phyloP scores from a whole-genome alignment of 2,797 vertebrate genomes.

The Brachyrhaphis roseni region DNA sequence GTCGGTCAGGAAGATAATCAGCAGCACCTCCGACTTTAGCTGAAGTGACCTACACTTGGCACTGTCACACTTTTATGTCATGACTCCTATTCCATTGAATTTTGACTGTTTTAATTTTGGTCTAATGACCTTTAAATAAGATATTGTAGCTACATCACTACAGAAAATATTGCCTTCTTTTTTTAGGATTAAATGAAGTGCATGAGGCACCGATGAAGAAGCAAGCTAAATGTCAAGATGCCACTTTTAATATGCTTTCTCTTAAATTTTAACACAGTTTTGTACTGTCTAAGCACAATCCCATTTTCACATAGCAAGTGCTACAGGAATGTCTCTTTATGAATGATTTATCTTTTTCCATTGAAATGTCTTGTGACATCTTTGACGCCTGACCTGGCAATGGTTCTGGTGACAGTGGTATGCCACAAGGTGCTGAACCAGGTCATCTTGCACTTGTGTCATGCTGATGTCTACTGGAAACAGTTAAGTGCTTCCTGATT shows the following conservation, averaged over 20 bases:
- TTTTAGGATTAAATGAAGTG: conserved; percentile 30
- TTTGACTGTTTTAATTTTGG: conserved; percentile 7
- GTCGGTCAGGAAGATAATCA: conserved; percentile 71
- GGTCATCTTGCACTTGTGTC: conserved; percentile 49
- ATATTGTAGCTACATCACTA: conserved; percentile 7
- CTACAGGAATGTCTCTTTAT: conserved; percentile 58
- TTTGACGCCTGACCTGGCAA: conserved; percentile 73
- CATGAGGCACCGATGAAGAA: conserved; percentile 33
- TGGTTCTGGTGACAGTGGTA: conserved; percentile 49
- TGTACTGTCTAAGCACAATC: conserved; percentile 38
- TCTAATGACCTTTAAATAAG: conserved; percentile 14
- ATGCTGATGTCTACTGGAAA: conserved; percentile 34
- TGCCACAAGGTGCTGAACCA: conserved; percentile 66
- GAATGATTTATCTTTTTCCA: conserved; percentile 77
- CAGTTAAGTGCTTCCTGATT: conserved; percentile 71
- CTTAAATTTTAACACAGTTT: conserved; percentile 32
- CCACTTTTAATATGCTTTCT: conserved; percentile 18
- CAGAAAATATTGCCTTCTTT: conserved; percentile 19
- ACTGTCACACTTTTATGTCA: conserved; percentile 19
- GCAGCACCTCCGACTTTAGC: conserved; percentile 36
- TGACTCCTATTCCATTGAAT: not conserved
- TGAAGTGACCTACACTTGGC: conserved; percentile 41
- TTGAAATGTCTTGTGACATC: conserved; percentile 82
- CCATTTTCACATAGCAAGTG: conserved; percentile 29
- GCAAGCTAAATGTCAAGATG: conserved; percentile 36